phyloP scores from a whole-genome alignment of 2,797 vertebrate species.

The Falco rusticolus region DNA sequence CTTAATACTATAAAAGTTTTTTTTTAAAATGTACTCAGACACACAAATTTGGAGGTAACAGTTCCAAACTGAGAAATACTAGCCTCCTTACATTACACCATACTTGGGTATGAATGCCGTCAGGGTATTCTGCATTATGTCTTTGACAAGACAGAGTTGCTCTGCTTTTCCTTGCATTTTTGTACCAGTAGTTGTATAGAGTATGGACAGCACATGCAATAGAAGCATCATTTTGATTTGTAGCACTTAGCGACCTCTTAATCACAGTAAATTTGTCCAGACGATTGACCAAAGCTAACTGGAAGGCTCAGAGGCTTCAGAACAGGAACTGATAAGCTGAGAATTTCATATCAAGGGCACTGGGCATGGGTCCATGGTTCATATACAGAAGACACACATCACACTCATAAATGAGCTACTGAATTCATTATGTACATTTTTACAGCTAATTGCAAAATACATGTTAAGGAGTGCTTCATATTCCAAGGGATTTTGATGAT shows the following conservation, averaged over 20 bases:
- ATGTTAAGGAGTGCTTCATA: neutral
- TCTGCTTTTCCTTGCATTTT: neutral
- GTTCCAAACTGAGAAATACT: neutral
- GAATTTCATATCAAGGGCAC: neutral
- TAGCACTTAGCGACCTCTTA: neutral
- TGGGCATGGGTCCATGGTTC: neutral
- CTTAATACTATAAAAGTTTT: neutral
- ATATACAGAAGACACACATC: neutral
- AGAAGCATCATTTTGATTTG: neutral
- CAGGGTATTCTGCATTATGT: neutral
- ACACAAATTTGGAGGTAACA: neutral
- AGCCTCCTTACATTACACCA: neutral
- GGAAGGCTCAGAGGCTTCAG: neutral
- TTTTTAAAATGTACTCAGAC: neutral
- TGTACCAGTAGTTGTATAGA: neutral
- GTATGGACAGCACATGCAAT: neutral
- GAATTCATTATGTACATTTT: constrained; percentile 12
- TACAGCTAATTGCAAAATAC: constrained; percentile 21
- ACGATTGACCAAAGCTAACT: neutral
- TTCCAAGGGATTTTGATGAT: constrained; percentile 5
- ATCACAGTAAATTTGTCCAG: neutral
- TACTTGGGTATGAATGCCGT: neutral
- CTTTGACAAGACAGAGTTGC: neutral
- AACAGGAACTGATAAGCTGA: neutral
- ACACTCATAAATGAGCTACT: neutral